Evolutionary conservation across 1,140 invertebrate species (phyloP).

Genomic region (Gyrodactylus bullatarudis): DNA sequence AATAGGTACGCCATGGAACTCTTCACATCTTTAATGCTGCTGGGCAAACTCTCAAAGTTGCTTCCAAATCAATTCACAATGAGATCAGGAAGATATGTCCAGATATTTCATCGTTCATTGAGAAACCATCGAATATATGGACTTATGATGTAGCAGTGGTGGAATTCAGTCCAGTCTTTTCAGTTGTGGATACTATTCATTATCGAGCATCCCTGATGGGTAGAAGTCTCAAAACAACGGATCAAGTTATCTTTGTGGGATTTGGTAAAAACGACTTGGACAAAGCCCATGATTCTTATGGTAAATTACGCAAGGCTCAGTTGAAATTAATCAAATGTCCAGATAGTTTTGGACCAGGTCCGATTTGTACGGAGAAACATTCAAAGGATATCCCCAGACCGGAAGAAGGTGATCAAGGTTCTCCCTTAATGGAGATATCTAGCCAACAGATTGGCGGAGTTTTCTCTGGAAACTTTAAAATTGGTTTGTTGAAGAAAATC

Average conservation of each 20-base stretch:
- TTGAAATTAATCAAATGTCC: neutral
- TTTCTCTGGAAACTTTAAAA: neutral
- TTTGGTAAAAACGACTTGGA: neutral
- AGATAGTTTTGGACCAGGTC: neutral
- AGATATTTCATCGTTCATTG: too few species aligned
- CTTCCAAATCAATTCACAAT: neutral
- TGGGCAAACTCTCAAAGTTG: too few species aligned
- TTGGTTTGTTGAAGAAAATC: too few species aligned
- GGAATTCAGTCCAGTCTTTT: neutral
- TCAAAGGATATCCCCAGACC: neutral
- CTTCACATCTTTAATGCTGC: too few species aligned
- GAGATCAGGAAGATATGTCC: neutral
- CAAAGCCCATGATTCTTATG: neutral
- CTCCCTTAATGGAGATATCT: neutral
- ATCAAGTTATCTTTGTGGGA: neutral
- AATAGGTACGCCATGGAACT: too few species aligned
- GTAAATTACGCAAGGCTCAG: neutral
- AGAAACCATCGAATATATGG: neutral
- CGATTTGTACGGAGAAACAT: neutral
- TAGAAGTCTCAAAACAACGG: neutral
- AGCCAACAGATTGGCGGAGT: neutral
- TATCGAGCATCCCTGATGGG: neutral
- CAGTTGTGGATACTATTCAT: neutral
- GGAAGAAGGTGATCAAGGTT: neutral
- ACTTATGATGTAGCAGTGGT: neutral